Conservation (phyloP, 64 coral and sea anemone species). For the Pocillopora damicornis region DNA sequence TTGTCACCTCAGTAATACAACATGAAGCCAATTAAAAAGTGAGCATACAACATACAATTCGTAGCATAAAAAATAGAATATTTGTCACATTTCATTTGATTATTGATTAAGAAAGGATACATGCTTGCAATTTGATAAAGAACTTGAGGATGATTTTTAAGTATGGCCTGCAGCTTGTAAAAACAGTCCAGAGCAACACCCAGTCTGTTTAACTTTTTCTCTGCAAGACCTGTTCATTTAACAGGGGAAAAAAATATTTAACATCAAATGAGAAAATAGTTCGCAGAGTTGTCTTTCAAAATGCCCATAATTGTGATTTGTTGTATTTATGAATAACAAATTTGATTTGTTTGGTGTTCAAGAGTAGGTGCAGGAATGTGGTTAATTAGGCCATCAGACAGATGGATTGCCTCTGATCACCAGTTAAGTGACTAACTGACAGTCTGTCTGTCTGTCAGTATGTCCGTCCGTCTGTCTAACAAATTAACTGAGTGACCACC, state of each 20-base stretch:
- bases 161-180: constrained; percentile 87
- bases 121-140: constrained; percentile 88
- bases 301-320: too few species aligned
- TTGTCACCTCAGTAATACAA: too few species aligned
- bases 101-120: constrained; percentile 73
- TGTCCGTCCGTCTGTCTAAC: too few species aligned
- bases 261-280: background rate
- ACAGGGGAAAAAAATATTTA: background rate
- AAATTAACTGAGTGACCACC: too few species aligned
- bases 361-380: background rate
- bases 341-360: background rate
- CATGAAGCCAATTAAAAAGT: too few species aligned
- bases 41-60: too few species aligned
- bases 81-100: background rate
- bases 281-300: too few species aligned
- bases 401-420: too few species aligned
- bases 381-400: too few species aligned
- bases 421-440: too few species aligned
- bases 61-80: background rate
- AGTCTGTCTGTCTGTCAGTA: too few species aligned
- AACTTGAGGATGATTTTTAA: constrained; percentile 94
- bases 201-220: constrained; percentile 81
- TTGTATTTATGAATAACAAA: too few species aligned
- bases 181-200: constrained; percentile 95
- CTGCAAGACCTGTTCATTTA: constrained; percentile 73